Evolutionary conservation across 2,888 invertebrate genomes (phyloP).

Genomic region (Ethmia dodecea): DNA sequence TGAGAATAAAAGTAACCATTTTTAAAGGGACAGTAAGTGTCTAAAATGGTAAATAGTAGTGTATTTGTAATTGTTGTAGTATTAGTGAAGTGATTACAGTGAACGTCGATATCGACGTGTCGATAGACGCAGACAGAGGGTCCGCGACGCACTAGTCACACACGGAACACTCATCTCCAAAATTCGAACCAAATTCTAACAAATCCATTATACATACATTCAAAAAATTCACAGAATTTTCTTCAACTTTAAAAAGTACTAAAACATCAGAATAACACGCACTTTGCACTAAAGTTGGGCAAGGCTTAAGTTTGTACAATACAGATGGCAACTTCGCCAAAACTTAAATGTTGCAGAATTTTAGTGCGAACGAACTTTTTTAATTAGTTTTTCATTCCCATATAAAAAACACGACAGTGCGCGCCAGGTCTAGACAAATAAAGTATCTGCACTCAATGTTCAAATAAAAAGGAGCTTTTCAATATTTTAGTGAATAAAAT

Average conservation of each 20-base stretch:
- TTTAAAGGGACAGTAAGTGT: constrained; percentile 63
- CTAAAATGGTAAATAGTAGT: constrained; percentile 73
- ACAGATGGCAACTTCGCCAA: too few relatives aligned
- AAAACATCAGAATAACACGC: too few relatives aligned
- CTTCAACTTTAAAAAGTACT: too few relatives aligned
- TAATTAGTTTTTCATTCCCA: not conserved
- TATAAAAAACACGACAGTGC: constrained; percentile 49
- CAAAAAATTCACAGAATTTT: too few relatives aligned
- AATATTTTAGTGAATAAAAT: constrained; percentile 71
- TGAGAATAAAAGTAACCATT: constrained; percentile 59
- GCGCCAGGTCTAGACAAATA: constrained; percentile 73
- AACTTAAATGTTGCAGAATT: too few relatives aligned
- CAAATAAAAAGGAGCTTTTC: constrained; percentile 77
- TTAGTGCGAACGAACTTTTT: not conserved
- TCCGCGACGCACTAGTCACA: constrained; percentile 69
- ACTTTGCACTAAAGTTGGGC: too few relatives aligned
- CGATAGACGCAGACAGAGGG: constrained; percentile 34
- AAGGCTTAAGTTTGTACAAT: too few relatives aligned
- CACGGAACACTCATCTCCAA: constrained; percentile 15
- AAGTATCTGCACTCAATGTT: constrained; percentile 75
- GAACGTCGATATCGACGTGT: constrained; percentile 33
- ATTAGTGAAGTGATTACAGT: constrained; percentile 63
- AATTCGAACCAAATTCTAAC: too few relatives aligned
- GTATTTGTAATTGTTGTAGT: constrained; percentile 76
- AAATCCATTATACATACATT: too few relatives aligned